These are phyloP conservation scores for Prosopocoilus inquinatus DNA, from an alignment of 2,888 invertebrate species.

Conservation along the genomic window DNA sequence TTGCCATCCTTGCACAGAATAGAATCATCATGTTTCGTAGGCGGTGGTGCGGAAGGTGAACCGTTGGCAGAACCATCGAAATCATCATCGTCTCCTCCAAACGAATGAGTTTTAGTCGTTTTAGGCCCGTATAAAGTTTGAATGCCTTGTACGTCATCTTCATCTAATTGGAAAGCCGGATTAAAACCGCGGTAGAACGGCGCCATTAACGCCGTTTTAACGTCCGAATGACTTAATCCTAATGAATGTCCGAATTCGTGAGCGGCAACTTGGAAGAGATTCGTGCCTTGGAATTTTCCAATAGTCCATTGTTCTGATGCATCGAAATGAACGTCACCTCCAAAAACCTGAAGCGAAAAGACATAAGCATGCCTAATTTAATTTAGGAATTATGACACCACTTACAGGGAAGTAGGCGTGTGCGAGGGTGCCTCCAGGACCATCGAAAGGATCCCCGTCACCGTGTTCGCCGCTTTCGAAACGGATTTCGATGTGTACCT, in stretches of 20 bases:
- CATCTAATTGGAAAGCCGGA: slow-evolving; percentile 79
- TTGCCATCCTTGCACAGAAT: slow-evolving; percentile 76
- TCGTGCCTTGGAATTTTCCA: slow-evolving; percentile 79
- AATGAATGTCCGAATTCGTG: slow-evolving; percentile 98
- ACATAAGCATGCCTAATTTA: not conserved
- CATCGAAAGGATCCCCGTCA: slow-evolving; percentile 95
- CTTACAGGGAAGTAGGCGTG: slow-evolving; percentile 92
- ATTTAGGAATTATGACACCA: slow-evolving; percentile 24
- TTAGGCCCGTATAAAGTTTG: slow-evolving; percentile 79
- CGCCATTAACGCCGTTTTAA: slow-evolving; percentile 90
- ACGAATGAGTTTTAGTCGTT: slow-evolving; percentile 51
- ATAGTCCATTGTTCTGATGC: slow-evolving; percentile 93
- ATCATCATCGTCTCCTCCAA: slow-evolving; percentile 33
- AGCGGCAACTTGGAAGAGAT: slow-evolving; percentile 91
- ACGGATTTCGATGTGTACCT: slow-evolving; percentile 81
- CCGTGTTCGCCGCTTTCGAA: slow-evolving; percentile 92
- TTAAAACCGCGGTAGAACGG: slow-evolving; percentile 95
- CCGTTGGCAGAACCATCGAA: slow-evolving; percentile 33
- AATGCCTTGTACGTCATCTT: slow-evolving; percentile 83
- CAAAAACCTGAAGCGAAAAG: slow-evolving; percentile 65
- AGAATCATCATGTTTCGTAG: slow-evolving; percentile 61
- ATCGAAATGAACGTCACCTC: slow-evolving; percentile 98
- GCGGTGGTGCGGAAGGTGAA: slow-evolving; percentile 48
- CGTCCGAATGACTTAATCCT: slow-evolving; percentile 92
- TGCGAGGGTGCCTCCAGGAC: slow-evolving; percentile 91